phyloP scores from a whole-genome alignment of 2,113 vertebrate species.

The Holacanthus passer region DNA sequence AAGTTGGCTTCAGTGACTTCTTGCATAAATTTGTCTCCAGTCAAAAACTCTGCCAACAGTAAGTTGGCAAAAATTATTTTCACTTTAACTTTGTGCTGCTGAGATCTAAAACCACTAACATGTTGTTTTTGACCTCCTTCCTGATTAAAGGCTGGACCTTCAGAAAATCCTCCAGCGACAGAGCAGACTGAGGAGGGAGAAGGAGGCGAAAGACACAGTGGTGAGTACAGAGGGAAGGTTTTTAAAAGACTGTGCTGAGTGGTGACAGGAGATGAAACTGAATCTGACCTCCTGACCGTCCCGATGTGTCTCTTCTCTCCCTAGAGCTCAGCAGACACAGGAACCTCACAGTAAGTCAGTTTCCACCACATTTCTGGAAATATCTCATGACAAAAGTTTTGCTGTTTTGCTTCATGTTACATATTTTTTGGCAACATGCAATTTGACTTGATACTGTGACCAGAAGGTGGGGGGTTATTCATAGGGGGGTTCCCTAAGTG shows the following conservation, averaged over 20 bases:
- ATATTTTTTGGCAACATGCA: neutral
- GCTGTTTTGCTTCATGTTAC: neutral
- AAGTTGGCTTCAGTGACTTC: constrained; percentile 75
- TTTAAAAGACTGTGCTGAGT: neutral
- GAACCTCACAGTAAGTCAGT: constrained; percentile 64
- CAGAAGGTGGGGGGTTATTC: too few species aligned
- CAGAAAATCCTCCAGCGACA: constrained; percentile 48
- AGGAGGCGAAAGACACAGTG: constrained; percentile 23
- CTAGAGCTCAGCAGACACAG: constrained; percentile 46
- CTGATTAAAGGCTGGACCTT: constrained; percentile 48
- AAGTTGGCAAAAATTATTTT: constrained; percentile 44
- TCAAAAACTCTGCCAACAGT: constrained; percentile 77
- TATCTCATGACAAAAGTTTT: neutral
- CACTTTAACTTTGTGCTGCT: neutral
- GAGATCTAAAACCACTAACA: neutral
- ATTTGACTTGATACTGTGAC: too few species aligned
- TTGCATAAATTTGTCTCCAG: constrained; percentile 78
- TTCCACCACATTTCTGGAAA: neutral
- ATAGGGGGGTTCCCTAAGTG: neutral
- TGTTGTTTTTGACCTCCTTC: neutral
- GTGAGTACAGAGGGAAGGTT: constrained; percentile 53
- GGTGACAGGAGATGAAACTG: constrained; percentile 59
- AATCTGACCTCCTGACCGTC: constrained; percentile 43
- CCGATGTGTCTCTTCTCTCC: constrained; percentile 43
- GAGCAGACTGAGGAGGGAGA: constrained; percentile 28